Evolutionary conservation across 2,797 vertebrate species (phyloP).

Genomic region (Acipenser oxyrinchus): DNA sequence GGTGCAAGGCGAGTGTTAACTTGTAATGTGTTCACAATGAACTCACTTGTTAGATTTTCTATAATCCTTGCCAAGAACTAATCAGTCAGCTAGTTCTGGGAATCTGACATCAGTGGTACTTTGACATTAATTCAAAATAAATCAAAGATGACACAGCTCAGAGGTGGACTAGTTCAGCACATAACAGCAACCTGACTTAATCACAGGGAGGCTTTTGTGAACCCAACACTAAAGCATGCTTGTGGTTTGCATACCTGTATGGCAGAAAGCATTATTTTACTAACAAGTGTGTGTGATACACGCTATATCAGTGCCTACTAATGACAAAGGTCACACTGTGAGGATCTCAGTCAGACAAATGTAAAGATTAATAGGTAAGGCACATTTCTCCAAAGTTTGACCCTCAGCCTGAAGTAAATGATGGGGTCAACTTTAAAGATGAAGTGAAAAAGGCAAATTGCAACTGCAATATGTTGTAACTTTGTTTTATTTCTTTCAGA

Average conservation of each 20-base stretch:
- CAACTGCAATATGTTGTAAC: no score
- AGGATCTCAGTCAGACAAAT: no score
- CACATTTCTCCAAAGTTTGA: no score
- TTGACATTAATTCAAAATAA: not conserved
- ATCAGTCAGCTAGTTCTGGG: not conserved
- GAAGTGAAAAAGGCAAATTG: no score
- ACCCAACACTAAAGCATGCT: constrained; percentile 4
- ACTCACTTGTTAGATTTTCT: constrained; percentile 22
- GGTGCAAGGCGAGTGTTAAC: constrained; percentile 29
- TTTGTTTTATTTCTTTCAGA: no score
- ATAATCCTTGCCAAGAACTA: constrained; percentile 8
- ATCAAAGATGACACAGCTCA: constrained; percentile 12
- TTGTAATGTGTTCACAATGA: constrained; percentile 6
- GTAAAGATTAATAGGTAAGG: no score
- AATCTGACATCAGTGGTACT: not conserved
- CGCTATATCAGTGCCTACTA: no score
- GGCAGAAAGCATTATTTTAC: not conserved
- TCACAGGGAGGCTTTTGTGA: constrained; percentile 13
- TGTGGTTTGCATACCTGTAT: not conserved
- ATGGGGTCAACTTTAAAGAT: no score
- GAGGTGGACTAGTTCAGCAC: constrained; percentile 11
- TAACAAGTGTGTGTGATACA: no score
- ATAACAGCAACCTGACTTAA: constrained; percentile 18
- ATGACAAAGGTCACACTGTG: no score
- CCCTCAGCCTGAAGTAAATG: no score